Conservation (phyloP, 2,797 vertebrate genomes). For the Labroides dimidiatus region DNA sequence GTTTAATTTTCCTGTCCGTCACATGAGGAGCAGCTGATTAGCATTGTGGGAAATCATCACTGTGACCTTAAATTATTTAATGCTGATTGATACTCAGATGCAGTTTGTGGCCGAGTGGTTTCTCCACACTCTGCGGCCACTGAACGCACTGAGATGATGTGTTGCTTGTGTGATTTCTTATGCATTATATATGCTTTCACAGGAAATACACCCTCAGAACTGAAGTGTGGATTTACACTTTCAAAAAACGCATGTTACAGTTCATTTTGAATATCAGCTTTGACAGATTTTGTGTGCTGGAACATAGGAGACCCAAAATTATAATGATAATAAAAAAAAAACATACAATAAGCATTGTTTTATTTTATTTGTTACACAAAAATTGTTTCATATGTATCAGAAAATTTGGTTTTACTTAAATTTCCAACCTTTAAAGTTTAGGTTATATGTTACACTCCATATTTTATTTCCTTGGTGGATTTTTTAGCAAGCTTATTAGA, state of each 20-base stretch:
- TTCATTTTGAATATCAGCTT: too few relatives aligned
- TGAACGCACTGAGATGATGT: conserved; percentile 9
- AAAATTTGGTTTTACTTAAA: too few relatives aligned
- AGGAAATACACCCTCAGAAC: not conserved
- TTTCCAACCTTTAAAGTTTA: too few relatives aligned
- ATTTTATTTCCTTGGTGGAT: too few relatives aligned
- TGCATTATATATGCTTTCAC: conserved; percentile 19
- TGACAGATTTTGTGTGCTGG: not conserved
- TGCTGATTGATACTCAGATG: conserved; percentile 28
- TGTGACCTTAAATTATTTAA: conserved; percentile 22
- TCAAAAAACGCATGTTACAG: not conserved
- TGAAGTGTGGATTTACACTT: not conserved
- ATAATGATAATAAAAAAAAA: too few relatives aligned
- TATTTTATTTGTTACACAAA: too few relatives aligned
- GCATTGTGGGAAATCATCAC: conserved; percentile 31
- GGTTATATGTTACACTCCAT: too few relatives aligned
- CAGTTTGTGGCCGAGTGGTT: not conserved
- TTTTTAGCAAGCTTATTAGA: too few relatives aligned
- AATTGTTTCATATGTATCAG: too few relatives aligned
- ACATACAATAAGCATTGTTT: too few relatives aligned
- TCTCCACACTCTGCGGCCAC: conserved; percentile 4
- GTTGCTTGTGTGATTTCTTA: conserved; percentile 19
- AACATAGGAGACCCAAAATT: too few relatives aligned
- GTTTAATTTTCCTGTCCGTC: conserved; percentile 27
- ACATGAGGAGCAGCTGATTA: conserved; percentile 19